A percentile compares a stretch with the other conserved stretches of the same genome.
These are phyloP conservation scores for Chaetorhynchus papuensis DNA, from an alignment of 2,113 vertebrate genomes.

Conservation along the genomic window DNA sequence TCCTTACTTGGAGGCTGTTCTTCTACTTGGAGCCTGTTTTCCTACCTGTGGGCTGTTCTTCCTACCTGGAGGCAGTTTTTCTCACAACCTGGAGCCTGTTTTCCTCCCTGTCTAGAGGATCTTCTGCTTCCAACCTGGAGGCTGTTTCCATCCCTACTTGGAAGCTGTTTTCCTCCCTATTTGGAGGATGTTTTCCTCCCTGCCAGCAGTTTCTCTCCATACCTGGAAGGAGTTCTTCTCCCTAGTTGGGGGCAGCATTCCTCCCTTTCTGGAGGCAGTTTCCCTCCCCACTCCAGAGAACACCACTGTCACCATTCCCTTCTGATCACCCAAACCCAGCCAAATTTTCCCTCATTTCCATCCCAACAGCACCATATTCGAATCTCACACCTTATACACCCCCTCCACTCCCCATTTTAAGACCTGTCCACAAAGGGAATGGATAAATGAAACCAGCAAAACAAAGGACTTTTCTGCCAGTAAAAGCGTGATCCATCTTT, in stretches of 20 bases:
- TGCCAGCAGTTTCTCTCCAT: background rate
- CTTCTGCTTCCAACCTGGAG: background rate
- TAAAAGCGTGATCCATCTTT: rapidly evolving
- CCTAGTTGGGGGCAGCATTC: background rate
- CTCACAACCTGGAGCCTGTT: background rate
- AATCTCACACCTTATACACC: background rate
- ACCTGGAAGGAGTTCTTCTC: background rate
- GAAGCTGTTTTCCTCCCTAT: background rate
- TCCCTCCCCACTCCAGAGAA: background rate
- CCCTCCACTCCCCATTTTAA: background rate
- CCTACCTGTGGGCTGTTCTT: background rate
- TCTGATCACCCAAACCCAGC: background rate
- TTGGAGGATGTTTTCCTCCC: background rate
- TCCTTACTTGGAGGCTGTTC: background rate
- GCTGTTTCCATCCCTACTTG: background rate
- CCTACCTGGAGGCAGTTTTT: background rate
- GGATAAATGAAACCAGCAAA: background rate
- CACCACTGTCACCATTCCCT: background rate
- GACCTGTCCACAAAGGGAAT: background rate
- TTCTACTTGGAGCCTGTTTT: background rate
- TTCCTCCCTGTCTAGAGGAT: no score
- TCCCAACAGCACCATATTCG: background rate
- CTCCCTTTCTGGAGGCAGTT: background rate
- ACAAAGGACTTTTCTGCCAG: background rate
- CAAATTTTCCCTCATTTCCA: background rate